phyloP scores from a whole-genome alignment of 2,888 invertebrate species.

The Nudaria mundana region DNA sequence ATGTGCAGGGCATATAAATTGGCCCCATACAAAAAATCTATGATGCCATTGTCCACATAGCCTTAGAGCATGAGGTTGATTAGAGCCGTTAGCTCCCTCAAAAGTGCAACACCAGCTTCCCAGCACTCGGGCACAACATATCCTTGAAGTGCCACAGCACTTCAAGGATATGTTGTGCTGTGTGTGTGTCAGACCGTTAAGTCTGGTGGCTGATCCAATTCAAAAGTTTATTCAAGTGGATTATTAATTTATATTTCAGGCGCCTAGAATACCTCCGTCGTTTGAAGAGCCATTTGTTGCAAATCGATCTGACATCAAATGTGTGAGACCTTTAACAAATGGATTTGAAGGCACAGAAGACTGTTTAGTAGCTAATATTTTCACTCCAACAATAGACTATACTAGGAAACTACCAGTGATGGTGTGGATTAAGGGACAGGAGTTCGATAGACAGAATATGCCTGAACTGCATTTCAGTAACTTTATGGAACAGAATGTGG shows the following conservation, averaged over 20 bases:
- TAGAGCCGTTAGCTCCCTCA: no score
- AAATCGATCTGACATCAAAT: slow-evolving; percentile 54
- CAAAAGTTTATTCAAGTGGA: no score
- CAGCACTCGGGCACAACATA: no score
- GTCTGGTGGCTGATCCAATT: no score
- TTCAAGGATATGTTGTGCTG: no score
- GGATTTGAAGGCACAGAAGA: slow-evolving; percentile 71
- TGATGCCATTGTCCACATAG: no score
- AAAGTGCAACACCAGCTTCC: no score
- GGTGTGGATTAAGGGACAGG: slow-evolving; percentile 71
- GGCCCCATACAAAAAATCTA: no score
- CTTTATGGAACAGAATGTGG: slow-evolving; percentile 83
- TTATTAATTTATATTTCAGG: slow-evolving; percentile 54
- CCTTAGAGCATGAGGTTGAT: no score
- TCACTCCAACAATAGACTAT: slow-evolving; percentile 44
- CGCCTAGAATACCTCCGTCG: slow-evolving; percentile 55
- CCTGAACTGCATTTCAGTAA: slow-evolving; percentile 71
- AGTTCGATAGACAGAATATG: slow-evolving; percentile 13
- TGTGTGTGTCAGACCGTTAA: no score
- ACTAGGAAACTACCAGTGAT: slow-evolving; percentile 51
- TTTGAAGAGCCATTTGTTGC: slow-evolving; percentile 55
- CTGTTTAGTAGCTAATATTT: slow-evolving; percentile 58
- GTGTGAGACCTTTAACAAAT: slow-evolving; percentile 50
- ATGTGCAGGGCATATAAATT: no score
- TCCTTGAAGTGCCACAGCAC: no score